These are phyloP conservation scores for Phylloscopus trochiloides DNA, from an alignment of 2,113 vertebrate genomes.

Conservation along the genomic window DNA sequence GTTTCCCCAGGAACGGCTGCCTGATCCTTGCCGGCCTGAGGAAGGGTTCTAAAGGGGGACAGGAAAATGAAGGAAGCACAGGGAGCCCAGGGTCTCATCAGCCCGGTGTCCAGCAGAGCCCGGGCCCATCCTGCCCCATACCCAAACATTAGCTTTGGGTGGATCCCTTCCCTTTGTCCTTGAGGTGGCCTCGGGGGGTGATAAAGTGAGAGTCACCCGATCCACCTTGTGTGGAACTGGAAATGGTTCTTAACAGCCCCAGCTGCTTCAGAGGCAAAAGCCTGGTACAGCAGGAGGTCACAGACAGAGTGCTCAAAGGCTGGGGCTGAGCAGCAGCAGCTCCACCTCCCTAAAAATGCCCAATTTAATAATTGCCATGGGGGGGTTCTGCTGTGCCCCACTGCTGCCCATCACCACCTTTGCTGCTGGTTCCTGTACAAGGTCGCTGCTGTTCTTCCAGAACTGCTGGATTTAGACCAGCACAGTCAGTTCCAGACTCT, in stretches of 20 bases:
- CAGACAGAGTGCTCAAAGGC: not conserved
- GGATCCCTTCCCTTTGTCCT: slow-evolving; percentile 84
- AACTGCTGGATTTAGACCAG: not conserved
- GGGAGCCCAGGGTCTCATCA: not conserved
- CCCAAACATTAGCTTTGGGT: slow-evolving; percentile 87
- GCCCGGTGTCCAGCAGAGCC: not conserved
- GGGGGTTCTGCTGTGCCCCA: not conserved
- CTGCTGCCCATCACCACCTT: not conserved
- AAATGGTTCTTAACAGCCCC: slow-evolving; percentile 83
- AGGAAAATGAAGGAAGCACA: not conserved
- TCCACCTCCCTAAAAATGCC: not conserved
- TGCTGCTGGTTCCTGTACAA: not conserved
- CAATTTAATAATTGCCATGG: fast-evolving
- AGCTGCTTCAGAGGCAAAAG: slow-evolving; percentile 81
- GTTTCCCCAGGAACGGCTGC: not conserved
- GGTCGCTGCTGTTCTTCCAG: not conserved
- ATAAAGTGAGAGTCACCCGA: slow-evolving; percentile 93
- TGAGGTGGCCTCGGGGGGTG: slow-evolving; percentile 89
- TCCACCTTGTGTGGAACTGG: slow-evolving; percentile 85
- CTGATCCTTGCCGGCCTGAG: not conserved
- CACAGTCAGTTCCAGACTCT: not conserved
- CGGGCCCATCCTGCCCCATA: slow-evolving; percentile 33
- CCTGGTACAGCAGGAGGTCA: slow-evolving; percentile 36
- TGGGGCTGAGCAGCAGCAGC: not conserved
- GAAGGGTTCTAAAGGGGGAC: not conserved